A percentile compares a stretch with the other conserved stretches of the same genome.
Evolutionary conservation across 2,888 invertebrate genomes (phyloP).

Genomic region (Xylocampa areola): DNA sequence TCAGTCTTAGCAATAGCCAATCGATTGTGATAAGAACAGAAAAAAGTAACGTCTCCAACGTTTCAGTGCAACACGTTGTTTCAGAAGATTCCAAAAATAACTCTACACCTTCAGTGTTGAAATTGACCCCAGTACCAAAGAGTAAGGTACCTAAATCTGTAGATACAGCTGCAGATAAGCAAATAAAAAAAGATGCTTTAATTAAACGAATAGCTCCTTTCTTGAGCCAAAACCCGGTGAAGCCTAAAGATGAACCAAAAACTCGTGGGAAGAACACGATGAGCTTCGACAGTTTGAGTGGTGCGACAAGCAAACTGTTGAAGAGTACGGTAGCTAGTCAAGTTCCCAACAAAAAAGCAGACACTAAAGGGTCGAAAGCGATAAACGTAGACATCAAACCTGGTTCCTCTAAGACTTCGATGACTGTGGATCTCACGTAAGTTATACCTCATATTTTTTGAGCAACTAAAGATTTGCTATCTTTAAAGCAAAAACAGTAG

Average conservation of each 20-base stretch:
- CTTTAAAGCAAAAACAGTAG: too few species aligned
- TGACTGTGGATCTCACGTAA: slow-evolving; percentile 50
- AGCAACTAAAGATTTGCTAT: too few species aligned
- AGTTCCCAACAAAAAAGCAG: slow-evolving; percentile 16
- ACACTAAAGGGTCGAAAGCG: neutral
- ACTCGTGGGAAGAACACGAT: slow-evolving; percentile 17
- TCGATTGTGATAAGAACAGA: slow-evolving; percentile 4
- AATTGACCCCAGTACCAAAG: slow-evolving; percentile 36
- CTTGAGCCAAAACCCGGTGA: slow-evolving; percentile 20
- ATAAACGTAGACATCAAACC: slow-evolving; percentile 11
- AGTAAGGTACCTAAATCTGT: slow-evolving; percentile 31
- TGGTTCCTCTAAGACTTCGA: neutral
- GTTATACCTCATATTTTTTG: slow-evolving; percentile 9
- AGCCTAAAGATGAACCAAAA: slow-evolving; percentile 14
- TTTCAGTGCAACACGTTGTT: slow-evolving; percentile 36
- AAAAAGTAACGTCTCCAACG: slow-evolving; percentile 17
- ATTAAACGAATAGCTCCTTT: slow-evolving; percentile 28
- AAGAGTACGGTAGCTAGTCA: neutral
- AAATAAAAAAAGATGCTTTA: slow-evolving; percentile 30
- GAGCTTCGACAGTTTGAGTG: slow-evolving; percentile 35
- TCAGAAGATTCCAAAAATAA: slow-evolving; percentile 8
- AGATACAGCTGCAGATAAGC: slow-evolving; percentile 29
- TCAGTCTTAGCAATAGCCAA: neutral
- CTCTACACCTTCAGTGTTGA: slow-evolving; percentile 2
- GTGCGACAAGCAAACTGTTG: slow-evolving; percentile 22